Percentiles rank a stretch among this genome's conserved stretches.
phyloP scores from a whole-genome alignment of 2,888 invertebrate genomes.

The Eucera pruinosa region DNA sequence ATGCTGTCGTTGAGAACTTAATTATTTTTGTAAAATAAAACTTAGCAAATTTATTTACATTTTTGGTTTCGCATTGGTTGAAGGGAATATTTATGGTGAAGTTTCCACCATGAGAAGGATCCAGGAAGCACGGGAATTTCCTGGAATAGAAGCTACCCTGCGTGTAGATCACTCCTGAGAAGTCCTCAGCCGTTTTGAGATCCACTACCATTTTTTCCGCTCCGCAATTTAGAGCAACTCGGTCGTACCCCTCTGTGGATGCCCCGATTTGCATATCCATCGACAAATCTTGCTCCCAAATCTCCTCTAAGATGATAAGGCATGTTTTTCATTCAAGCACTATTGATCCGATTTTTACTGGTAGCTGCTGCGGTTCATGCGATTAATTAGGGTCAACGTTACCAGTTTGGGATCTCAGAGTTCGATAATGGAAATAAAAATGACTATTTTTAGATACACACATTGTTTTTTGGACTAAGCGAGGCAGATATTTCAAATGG shows the following conservation, averaged over 20 bases:
- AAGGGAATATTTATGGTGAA: constrained; percentile 86
- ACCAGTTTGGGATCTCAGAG: no score
- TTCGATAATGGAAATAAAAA: no score
- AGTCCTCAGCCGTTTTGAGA: constrained; percentile 86
- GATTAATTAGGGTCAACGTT: no score
- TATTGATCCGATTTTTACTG: not conserved
- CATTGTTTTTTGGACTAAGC: no score
- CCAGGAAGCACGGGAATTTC: constrained; percentile 86
- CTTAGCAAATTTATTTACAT: no score
- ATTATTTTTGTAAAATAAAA: no score
- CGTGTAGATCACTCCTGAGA: constrained; percentile 88
- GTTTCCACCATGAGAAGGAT: constrained; percentile 84
- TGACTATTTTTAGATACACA: no score
- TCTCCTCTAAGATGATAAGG: constrained; percentile 75
- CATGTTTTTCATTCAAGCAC: no score
- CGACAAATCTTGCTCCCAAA: constrained; percentile 86
- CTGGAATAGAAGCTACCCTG: constrained; percentile 87
- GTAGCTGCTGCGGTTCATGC: not conserved
- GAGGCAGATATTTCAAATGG: no score
- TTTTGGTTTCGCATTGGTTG: constrained; percentile 86
- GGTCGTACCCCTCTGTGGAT: constrained; percentile 86
- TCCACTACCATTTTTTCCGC: constrained; percentile 86
- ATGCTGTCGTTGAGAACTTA: no score
- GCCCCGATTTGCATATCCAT: constrained; percentile 87
- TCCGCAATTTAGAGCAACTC: constrained; percentile 86